Percentiles rank a stretch among this genome's conserved stretches.
phyloP scores from a whole-genome alignment of 1,140 invertebrate genomes.

The Portunus trituberculatus region DNA sequence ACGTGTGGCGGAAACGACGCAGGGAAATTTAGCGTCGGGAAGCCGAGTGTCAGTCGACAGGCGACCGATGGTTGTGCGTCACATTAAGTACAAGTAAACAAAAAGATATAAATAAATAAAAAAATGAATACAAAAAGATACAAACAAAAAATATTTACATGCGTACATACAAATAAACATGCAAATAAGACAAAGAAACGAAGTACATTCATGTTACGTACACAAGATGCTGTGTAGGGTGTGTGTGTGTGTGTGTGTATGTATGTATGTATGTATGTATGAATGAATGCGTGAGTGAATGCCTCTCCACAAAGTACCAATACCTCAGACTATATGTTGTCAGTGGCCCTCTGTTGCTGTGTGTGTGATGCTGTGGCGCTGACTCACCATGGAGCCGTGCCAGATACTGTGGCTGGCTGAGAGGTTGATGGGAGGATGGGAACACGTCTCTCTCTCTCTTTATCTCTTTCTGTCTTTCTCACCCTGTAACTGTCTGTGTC shows the following conservation, averaged over 20 bases:
- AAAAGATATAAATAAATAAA: slow-evolving; percentile 37
- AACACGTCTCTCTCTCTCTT: not conserved
- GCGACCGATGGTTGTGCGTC: not conserved
- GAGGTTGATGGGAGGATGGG: no score
- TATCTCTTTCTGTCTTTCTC: not conserved
- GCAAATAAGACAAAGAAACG: slow-evolving; percentile 3
- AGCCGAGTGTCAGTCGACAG: not conserved
- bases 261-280: no score
- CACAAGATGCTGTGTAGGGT: not conserved
- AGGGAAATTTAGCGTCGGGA: no score
- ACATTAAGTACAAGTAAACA: slow-evolving; percentile 33
- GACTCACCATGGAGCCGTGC: not conserved
- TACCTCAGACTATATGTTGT: no score
- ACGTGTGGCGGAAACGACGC: not conserved
- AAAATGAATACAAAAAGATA: not conserved
- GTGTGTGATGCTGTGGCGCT: not conserved
- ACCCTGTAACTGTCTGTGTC: not conserved
- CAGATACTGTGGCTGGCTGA: not conserved
- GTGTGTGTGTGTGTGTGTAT: not conserved
- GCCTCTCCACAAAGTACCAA: not conserved
- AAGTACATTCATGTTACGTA: slow-evolving; percentile 12
- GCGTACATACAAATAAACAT: not conserved
- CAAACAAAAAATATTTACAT: not conserved
- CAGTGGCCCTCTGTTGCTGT: not conserved
- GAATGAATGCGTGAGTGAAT: not conserved